Evolutionary conservation across 2,113 vertebrate species (phyloP), one percentile per base, ranked within the genome.

Genomic region (Oreochromis niloticus): DNA sequence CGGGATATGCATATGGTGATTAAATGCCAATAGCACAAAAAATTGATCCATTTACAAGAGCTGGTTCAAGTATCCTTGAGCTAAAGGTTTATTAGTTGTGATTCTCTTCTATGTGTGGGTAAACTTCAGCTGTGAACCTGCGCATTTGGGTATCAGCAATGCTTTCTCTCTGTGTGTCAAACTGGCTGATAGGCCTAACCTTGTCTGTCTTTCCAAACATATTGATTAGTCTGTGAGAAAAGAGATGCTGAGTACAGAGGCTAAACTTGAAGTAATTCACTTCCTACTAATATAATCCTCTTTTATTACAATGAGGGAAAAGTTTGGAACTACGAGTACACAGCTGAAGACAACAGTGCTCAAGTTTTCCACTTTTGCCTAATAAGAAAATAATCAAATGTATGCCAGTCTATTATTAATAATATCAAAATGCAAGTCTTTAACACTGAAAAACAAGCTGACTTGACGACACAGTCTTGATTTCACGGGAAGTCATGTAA

Each of bases 181-280:
- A 87, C 82, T 66, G 56, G 71, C 89, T 94, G 91, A 95, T 85
- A 80, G 89, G 85, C 85, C 90, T 92, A 94, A 95, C 94, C 94
- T 95, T 92, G 91, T 91, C 87, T 82, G 86, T 87, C 84, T 94
- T 90, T 94, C 87, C 87, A 95, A 95, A 95, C 91, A 92, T 95
- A 95, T 96, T 89, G 95, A 96, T 95, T 89, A 88, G 63, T 71
- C 75, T 91, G 92, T 91, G 94, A 94, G 89, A 94, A 92, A 90
- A 88, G 80, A 87, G 50, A 82, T 48, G 82, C 39, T 80, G 6
- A 83, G 89, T 79, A 87, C 85, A 90, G 83, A 90, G 89, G 87
- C 85, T 90, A 86, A 91, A 93, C 88, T 88, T 83, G 55, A 84
- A 89, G 57, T 81, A 86, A 91, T 83, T 89, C 11, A 68, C 84